phyloP scores from a whole-genome alignment of 2,797 vertebrate genomes.

The Pempheris klunzingeri region DNA sequence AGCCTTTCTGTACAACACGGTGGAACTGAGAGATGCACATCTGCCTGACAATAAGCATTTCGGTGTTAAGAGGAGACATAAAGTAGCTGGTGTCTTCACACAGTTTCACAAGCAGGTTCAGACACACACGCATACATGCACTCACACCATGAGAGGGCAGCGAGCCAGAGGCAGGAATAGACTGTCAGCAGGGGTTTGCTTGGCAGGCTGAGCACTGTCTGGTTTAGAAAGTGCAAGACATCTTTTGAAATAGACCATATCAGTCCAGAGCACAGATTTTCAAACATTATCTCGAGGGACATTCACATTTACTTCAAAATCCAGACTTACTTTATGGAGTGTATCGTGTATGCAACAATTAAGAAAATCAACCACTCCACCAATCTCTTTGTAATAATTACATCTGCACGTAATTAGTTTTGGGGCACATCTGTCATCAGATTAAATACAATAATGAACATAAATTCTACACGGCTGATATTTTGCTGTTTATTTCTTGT shows the following conservation, averaged over 20 bases:
- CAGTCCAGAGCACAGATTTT: slow-evolving; percentile 31
- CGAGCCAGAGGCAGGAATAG: slow-evolving; percentile 60
- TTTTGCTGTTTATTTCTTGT: slow-evolving; percentile 29
- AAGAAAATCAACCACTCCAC: neutral
- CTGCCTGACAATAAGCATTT: slow-evolving; percentile 14
- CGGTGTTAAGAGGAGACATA: slow-evolving; percentile 5
- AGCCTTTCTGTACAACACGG: slow-evolving; percentile 1
- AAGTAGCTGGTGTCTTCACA: slow-evolving; percentile 24
- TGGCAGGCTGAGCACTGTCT: slow-evolving; percentile 51
- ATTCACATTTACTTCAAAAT: slow-evolving; percentile 16
- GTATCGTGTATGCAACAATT: neutral
- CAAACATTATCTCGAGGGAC: slow-evolving; percentile 13
- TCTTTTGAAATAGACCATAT: slow-evolving; percentile 47
- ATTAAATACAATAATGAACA: neutral
- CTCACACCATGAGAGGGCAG: slow-evolving; percentile 46
- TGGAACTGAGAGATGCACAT: slow-evolving; percentile 13
- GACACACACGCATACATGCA: slow-evolving; percentile 20
- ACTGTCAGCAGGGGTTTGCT: slow-evolving; percentile 64
- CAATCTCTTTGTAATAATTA: neutral
- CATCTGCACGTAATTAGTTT: neutral
- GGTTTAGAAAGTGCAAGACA: slow-evolving; percentile 45
- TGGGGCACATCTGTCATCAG: neutral
- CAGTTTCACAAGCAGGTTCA: slow-evolving; percentile 29
- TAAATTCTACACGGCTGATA: slow-evolving; percentile 2
- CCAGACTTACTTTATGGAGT: neutral